Evolutionary conservation across 2,113 vertebrate genomes (phyloP), one percentile per base, ranked within the genome.

Genomic region (Shinisaurus crocodilurus): DNA sequence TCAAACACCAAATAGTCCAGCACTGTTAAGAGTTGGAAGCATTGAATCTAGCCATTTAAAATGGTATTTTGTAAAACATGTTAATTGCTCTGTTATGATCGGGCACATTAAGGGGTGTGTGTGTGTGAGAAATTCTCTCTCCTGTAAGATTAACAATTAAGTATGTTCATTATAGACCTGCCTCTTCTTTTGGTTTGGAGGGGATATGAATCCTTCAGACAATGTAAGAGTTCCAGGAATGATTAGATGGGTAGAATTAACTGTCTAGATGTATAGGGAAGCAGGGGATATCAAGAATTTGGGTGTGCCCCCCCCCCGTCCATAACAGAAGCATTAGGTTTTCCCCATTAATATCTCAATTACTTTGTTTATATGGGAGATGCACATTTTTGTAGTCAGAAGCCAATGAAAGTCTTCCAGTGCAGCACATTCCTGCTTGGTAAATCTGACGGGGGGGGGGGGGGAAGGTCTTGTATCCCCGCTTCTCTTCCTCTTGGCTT

Each of bases 1-100:
- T 96, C 95, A 94, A 92, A 95, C 93, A 91, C 82, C 95, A 94
- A 94, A 93, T 92, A 94, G 90, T 79, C 1, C 15, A 86, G 90
- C 75, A 76, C 13, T 67, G 91, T 88, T 85, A 43, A 69, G 70
- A 65, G 79, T 63, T 65, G 45, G 48, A 70, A 87, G 88, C 92
- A 77, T 88, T 94, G 92, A 87, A 91, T 90, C 76, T 45, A 89
- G 89, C 91, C 9, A 86, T 86, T 95, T 92, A 87, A 95, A 92
- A 83, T 89, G 85, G 77, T 90, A 65, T 90, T 89, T 74, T 85
- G 40, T 10, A 86, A 89, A 94, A 65, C 88, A 60, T 88, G 90
- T 89, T 89, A 37, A 89, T 91, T 57, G 87, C 93, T 90, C 89
- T 87, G 87, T 86, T 91, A 70, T 9, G 37, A 90, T 75, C 74